phyloP scores from a whole-genome alignment of 2,888 invertebrate species.

The Nudaria mundana region DNA sequence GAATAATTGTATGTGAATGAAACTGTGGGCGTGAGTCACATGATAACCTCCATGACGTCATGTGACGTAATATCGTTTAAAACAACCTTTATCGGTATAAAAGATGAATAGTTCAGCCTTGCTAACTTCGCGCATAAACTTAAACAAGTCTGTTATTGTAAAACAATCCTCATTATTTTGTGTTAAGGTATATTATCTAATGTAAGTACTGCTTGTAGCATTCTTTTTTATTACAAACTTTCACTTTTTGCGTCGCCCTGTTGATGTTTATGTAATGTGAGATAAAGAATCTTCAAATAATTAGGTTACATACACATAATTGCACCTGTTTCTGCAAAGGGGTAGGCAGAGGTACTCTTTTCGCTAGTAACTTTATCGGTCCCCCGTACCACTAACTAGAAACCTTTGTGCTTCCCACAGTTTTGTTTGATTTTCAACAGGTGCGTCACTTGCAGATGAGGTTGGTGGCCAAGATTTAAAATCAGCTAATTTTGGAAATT shows the following conservation, averaged over 20 bases:
- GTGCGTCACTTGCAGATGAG: no score
- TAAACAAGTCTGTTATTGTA: slow-evolving; percentile 8
- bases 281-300: slow-evolving; percentile 11
- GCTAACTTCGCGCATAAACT: slow-evolving; percentile 16
- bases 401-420: no score
- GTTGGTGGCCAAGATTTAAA: no score
- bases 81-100: slow-evolving; percentile 3
- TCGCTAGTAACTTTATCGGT: no score
- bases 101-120: slow-evolving; percentile 6
- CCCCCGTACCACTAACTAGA: no score
- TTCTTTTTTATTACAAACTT: slow-evolving; percentile 22
- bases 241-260: slow-evolving; percentile 31
- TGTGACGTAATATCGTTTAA: neutral
- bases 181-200: slow-evolving; percentile 11
- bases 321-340: no score
- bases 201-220: slow-evolving; percentile 6
- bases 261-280: slow-evolving; percentile 26
- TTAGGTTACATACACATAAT: neutral
- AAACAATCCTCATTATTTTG: slow-evolving; percentile 1
- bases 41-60: neutral
- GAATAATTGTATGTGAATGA: no score
- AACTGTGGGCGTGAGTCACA: no score
- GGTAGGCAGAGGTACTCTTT: no score
- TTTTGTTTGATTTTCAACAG: no score
- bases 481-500: no score